Percentiles rank a stretch among this genome's conserved stretches.
Conservation (phyloP, 2,797 vertebrate genomes). For the Cephalopachus bancanus region DNA sequence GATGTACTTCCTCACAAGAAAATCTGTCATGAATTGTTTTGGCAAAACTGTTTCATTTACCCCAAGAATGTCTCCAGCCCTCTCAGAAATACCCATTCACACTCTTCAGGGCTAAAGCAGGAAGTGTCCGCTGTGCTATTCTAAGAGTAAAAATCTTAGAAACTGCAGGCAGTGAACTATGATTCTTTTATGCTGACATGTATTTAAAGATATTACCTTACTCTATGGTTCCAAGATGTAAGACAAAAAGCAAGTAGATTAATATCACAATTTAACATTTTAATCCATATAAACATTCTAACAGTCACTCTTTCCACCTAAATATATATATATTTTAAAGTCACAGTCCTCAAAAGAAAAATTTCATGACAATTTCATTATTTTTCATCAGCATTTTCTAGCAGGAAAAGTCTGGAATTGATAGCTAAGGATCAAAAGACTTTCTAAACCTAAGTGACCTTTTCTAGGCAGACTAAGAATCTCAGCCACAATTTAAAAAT, state of each 20-base stretch:
- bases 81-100: background rate
- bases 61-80: background rate
- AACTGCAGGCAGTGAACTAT: background rate
- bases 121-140: background rate
- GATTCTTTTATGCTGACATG: background rate
- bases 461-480: background rate
- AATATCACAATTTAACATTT: background rate
- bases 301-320: background rate
- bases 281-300: background rate
- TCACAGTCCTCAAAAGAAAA: constrained; percentile 12
- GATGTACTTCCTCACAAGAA: background rate
- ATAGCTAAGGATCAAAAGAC: constrained; percentile 6
- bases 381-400: constrained; percentile 48
- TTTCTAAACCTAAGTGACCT: constrained; percentile 37
- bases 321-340: background rate
- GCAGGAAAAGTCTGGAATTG: constrained; percentile 34
- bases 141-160: background rate
- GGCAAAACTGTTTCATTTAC: background rate
- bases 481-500: constrained; percentile 43
- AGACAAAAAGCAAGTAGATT: background rate
- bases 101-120: background rate
- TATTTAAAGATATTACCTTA: background rate
- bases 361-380: constrained; percentile 12
- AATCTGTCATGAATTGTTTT: background rate
- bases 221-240: background rate